phyloP scores from a whole-genome alignment of 2,888 invertebrate species.

The Drosophila neotestacea region DNA sequence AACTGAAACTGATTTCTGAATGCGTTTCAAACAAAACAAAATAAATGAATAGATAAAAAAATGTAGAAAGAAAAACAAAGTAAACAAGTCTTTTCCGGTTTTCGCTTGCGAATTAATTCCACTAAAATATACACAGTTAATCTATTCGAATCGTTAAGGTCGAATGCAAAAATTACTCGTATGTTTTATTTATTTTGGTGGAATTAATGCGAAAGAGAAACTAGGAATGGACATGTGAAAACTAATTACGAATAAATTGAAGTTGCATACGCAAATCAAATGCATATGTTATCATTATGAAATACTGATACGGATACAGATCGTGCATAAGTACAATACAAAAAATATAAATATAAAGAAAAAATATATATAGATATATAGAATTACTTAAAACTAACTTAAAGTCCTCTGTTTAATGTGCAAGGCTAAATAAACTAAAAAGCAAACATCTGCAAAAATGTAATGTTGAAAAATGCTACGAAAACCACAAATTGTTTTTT shows the following conservation, averaged over 20 bases:
- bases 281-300: constrained; percentile 48
- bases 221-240: constrained; percentile 6
- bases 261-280: constrained; percentile 22
- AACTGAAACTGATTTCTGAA: constrained; percentile 73
- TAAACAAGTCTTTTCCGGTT: constrained; percentile 16
- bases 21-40: constrained; percentile 69
- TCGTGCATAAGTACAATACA: constrained; percentile 66
- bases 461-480: constrained; percentile 75
- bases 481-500: constrained; percentile 67
- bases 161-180: neutral
- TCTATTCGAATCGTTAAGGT: no score
- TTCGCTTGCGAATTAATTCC: constrained; percentile 7
- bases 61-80: constrained; percentile 19
- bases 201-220: constrained; percentile 23
- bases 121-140: constrained; percentile 6
- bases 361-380: constrained; percentile 26
- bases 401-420: constrained; percentile 60
- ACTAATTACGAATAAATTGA: constrained; percentile 59
- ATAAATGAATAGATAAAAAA: constrained; percentile 37
- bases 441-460: constrained; percentile 49
- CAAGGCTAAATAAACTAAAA: constrained; percentile 71
- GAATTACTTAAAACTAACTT: constrained; percentile 60
- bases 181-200: neutral
- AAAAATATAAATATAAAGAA: constrained; percentile 25
- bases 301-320: constrained; percentile 40